Base-by-base conservation (phyloP, 2,113 vertebrate species). In the Anoplopoma fimbria region DNA sequence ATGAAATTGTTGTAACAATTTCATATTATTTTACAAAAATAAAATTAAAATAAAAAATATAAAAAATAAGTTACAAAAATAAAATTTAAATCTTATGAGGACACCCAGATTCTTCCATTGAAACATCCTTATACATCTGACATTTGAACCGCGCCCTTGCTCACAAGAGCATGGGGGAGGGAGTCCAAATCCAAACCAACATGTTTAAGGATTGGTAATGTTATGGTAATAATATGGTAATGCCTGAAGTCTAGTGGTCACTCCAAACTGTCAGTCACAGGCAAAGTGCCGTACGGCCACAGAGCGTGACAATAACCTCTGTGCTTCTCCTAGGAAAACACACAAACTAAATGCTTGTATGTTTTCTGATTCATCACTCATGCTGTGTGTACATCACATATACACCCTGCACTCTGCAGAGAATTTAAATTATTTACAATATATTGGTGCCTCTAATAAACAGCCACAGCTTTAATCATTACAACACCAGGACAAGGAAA, bases 201-300 rank as follows among this genome's bases (percentile, higher is more conserved):
- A 86, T 83, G 78, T 83, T 84, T 86, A 86, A 84, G 49, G 3
- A 0, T 62, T 70, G 55, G 36, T 85, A 85, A 85, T 75, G 64
- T 77, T 76, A 90, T 88, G 86, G 74, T 87, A 87, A 88, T 92
- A 69, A 64, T 73, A 82, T 85, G 64, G 27, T 87, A 88, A 85
- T 87, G 62, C 55, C 27, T 17, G 78, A 85, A 55, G 63, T 84
- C 68, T 60, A 82, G 51, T 70, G 87, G 85, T 88, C 81, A 83
- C 2, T 63, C 80, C 58, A 60, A 77, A 83, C 81, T 85, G 85
- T 89, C 82, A 83, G 65, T 84, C 70, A 76, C 14, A 57, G 58
- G 27, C 33, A n/a, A 29, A 40, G 57, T 68, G 42, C 60, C 60
- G 57, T 64, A 5, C 51, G 15, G 62, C 73, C 64, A 38, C n/a